A percentile compares a stretch with the other conserved stretches of the same genome.
phyloP scores from a whole-genome alignment of 2,888 invertebrate species.

The Germaria angustata region DNA sequence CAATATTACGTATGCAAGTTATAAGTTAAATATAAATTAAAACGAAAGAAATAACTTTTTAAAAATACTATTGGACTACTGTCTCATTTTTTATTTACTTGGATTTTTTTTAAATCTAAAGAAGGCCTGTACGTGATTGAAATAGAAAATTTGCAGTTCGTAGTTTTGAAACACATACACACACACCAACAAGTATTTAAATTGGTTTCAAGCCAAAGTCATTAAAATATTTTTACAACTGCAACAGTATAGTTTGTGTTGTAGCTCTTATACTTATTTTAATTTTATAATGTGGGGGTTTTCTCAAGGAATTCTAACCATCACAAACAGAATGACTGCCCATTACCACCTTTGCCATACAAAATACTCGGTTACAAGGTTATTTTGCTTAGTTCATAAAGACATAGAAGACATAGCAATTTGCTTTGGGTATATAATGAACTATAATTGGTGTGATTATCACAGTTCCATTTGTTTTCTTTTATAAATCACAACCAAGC shows the following conservation, averaged over 20 bases:
- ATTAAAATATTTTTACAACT: constrained; percentile 2
- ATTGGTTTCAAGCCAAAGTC: constrained; percentile 39
- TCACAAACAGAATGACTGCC: neutral
- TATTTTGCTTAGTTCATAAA: constrained; percentile 22
- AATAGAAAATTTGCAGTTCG: neutral
- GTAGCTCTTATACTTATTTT: neutral
- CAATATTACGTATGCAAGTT: constrained; percentile 3
- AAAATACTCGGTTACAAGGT: constrained; percentile 65
- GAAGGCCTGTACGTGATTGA: constrained; percentile 29
- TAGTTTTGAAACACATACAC: neutral
- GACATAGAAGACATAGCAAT: neutral
- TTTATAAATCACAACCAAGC: constrained; percentile 62
- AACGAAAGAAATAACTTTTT: neutral
- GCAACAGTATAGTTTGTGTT: neutral
- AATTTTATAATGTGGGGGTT: constrained; percentile 22
- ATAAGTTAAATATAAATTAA: neutral
- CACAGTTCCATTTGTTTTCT: constrained; percentile 73
- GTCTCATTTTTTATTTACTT: constrained; percentile 35
- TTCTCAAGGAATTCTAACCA: constrained; percentile 61
- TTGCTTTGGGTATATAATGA: constrained; percentile 70
- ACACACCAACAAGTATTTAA: neutral
- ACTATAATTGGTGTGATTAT: constrained; percentile 43
- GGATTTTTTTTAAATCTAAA: neutral
- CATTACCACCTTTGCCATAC: neutral
- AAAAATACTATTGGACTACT: constrained; percentile 38